Conservation (phyloP, 2,797 vertebrate species). For the Telmatherina bonti region DNA sequence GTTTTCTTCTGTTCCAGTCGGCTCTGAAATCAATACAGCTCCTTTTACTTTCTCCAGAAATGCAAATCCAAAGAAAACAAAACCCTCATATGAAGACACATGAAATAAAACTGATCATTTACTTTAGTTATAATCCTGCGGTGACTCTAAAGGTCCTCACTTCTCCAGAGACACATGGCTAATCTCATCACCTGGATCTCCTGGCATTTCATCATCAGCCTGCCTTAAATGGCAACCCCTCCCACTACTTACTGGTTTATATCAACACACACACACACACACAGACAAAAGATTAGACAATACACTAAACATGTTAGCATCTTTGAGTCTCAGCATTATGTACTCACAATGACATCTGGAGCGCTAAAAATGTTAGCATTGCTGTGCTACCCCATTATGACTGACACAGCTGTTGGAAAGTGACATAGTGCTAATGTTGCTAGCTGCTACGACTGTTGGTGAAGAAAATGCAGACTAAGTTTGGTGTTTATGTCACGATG, state of each 20-base stretch:
- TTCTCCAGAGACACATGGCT: slow-evolving; percentile 57
- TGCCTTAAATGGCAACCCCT: slow-evolving; percentile 60
- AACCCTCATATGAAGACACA: slow-evolving; percentile 39
- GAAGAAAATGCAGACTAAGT: slow-evolving; percentile 10
- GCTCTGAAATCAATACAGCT: slow-evolving; percentile 39
- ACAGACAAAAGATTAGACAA: slow-evolving; percentile 33
- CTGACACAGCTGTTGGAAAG: background rate
- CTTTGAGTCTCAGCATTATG: slow-evolving; percentile 1
- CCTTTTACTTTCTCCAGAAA: slow-evolving; percentile 42
- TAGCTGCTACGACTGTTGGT: too few species aligned
- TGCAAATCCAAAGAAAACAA: slow-evolving; percentile 53
- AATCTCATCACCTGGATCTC: slow-evolving; percentile 68
- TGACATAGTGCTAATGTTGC: background rate
- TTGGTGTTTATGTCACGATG: background rate
- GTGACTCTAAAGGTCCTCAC: slow-evolving; percentile 55
- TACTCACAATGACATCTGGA: slow-evolving; percentile 19
- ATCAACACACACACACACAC: slow-evolving; percentile 24
- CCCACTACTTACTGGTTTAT: slow-evolving; percentile 67
- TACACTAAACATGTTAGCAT: slow-evolving; percentile 59
- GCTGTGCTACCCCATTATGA: background rate
- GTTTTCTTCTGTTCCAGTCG: background rate
- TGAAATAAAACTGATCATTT: slow-evolving; percentile 46
- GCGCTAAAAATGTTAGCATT: slow-evolving; percentile 51
- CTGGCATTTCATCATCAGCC: slow-evolving; percentile 69
- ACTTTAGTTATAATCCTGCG: slow-evolving; percentile 43